Percentiles rank a stretch among this genome's conserved stretches.
These are phyloP conservation scores for Rhipidura dahli DNA, from an alignment of 2,113 vertebrate genomes.

Conservation along the genomic window DNA sequence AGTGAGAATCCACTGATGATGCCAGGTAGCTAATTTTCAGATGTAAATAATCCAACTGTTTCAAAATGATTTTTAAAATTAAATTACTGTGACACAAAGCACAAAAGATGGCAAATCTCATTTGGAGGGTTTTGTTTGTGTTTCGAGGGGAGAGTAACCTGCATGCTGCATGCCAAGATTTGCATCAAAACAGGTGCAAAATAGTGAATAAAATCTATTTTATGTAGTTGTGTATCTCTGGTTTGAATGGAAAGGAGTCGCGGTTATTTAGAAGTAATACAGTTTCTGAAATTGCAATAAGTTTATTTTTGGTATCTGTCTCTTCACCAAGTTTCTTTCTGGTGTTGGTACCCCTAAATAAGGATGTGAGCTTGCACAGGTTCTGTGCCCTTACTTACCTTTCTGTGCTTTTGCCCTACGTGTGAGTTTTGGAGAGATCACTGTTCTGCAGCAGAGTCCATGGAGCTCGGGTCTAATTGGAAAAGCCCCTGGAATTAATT, in stretches of 20 bases:
- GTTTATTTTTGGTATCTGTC: neutral
- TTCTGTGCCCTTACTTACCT: neutral
- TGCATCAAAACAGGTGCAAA: neutral
- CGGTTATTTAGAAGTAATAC: neutral
- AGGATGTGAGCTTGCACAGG: neutral
- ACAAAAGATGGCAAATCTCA: neutral
- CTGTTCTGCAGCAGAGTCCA: neutral
- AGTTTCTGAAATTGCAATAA: neutral
- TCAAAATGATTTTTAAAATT: neutral
- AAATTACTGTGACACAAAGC: neutral
- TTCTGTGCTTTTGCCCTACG: neutral
- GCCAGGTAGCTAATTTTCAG: neutral
- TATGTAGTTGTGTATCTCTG: neutral
- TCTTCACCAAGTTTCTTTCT: neutral
- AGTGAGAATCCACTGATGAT: neutral
- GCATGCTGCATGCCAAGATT: neutral
- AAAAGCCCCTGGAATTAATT: neutral
- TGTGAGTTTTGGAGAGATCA: neutral
- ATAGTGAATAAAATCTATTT: neutral
- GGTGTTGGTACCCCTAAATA: neutral
- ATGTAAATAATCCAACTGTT: slow-evolving; percentile 1
- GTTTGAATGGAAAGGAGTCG: neutral
- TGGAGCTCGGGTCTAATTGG: neutral
- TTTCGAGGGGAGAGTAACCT: neutral
- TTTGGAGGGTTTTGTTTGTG: neutral